Evolutionary conservation across 2,888 invertebrate species (phyloP), one percentile per base, ranked within the genome.

Genomic region (Lasioglossum vierecki): DNA sequence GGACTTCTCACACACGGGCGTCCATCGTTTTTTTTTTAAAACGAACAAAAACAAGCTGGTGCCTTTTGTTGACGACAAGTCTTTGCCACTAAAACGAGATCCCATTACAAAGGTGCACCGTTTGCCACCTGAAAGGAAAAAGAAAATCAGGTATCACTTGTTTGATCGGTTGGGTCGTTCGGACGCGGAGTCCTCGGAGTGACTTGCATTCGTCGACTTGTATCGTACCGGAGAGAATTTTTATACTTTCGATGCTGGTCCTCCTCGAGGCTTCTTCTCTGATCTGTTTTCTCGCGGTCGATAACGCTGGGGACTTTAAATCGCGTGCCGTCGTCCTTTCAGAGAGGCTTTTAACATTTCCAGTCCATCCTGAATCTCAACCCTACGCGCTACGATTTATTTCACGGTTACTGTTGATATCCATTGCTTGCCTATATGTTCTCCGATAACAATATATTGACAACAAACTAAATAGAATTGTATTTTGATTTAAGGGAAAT

Each of bases 21-120:
- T 82, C 86, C 86, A 68, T 86, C 86, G 76, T 86, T 86, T 86
- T 30, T 86, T 86, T 30, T 70, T n/a, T 11, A 57, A 57, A 57
- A 57, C 57, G 57, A n/a, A 53, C 46, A 63, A 41, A 73, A 80
- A 80, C 73, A 86, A 86, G 86, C 66, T 86, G 86, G 86, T 86
- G 86, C 86, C 86, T 86, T 86, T 82, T 53, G 79, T 86, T 79
- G 74, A 80, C 70, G 66, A 85, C 49, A 63, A 60, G 76, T 80
- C 75, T 72, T 85, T 81, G 78, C 85, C 74, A 73, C 35, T 74
- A 30, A 63, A 76, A 57, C 60, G 76, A 57, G 57, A 76, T 73
- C 35, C 39, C 46, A 30, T 57, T 22, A 26, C 30, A 15, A 63
- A 63, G 18, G 35, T 57, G 60, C 35, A n/a, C 39, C 57, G 41